These are phyloP conservation scores for Pemphredon lugubris DNA, from an alignment of 2,888 invertebrate genomes.

Conservation along the genomic window DNA sequence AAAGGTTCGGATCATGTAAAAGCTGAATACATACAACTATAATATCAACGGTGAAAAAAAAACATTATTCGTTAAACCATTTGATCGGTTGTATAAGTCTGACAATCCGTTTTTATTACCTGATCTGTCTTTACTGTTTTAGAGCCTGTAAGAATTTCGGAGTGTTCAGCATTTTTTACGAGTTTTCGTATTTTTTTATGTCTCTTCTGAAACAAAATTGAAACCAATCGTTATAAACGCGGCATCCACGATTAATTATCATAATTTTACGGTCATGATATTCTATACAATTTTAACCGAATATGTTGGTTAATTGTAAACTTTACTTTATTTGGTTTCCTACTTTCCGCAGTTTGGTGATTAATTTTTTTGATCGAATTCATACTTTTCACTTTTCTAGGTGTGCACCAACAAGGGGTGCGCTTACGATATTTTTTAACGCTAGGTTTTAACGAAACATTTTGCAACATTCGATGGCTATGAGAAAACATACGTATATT, in stretches of 20 bases:
- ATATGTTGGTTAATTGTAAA: background rate
- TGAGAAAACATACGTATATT: background rate
- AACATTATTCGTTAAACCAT: too few species aligned
- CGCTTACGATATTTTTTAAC: constrained; percentile 3
- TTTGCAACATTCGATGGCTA: background rate
- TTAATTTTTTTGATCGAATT: background rate
- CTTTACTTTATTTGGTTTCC: constrained; percentile 13
- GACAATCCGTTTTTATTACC: too few species aligned
- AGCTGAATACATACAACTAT: too few species aligned
- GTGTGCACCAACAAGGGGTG: constrained; percentile 49
- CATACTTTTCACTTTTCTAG: constrained; percentile 44
- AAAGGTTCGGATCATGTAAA: too few species aligned
- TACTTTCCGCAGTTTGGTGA: background rate
- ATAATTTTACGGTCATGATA: background rate
- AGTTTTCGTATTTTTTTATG: background rate
- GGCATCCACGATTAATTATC: too few species aligned
- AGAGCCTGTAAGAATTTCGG: constrained; percentile 33
- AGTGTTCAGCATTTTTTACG: constrained; percentile 7
- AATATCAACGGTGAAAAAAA: too few species aligned
- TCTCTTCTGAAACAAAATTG: constrained; percentile 15
- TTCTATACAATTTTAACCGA: background rate
- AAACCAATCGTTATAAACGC: too few species aligned
- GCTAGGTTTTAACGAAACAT: background rate
- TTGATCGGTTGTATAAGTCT: too few species aligned
- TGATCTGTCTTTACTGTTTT: constrained; percentile 19